Evolutionary conservation across 2,888 invertebrate genomes (phyloP).

Genomic region (Andrena praecox): DNA sequence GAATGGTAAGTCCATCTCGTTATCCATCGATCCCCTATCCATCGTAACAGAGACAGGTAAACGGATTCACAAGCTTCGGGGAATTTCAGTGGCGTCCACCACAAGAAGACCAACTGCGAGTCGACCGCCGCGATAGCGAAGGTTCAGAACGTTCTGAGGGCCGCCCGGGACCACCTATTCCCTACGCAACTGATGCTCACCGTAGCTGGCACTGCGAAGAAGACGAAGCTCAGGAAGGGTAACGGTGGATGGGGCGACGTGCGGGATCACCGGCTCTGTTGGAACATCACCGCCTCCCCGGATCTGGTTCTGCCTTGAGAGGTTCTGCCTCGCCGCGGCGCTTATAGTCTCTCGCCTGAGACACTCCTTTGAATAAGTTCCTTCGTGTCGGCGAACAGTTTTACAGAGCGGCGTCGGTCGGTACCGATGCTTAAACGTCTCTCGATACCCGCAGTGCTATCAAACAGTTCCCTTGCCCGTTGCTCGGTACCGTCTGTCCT

Average conservation of each 20-base stretch:
- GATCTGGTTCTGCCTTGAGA: conserved; percentile 77
- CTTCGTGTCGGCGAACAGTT: conserved; percentile 16
- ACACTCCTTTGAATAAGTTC: conserved; percentile 38
- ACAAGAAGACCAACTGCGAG: conserved; percentile 96
- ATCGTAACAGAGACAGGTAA: not conserved
- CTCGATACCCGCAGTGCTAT: not conserved
- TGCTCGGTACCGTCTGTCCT: not conserved
- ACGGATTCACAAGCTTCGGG: not conserved
- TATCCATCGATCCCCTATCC: not conserved
- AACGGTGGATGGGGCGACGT: conserved; percentile 99
- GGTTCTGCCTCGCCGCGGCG: not conserved
- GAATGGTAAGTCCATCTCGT: conserved; percentile 93
- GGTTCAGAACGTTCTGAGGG: conserved; percentile 92
- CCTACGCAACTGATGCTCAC: conserved; percentile 89
- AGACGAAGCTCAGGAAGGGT: conserved; percentile 92
- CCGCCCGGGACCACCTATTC: conserved; percentile 89
- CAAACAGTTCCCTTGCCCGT: conserved; percentile 5
- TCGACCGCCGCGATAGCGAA: conserved; percentile 94
- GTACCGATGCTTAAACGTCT: not conserved
- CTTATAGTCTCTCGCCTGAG: not conserved
- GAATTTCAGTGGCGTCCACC: conserved; percentile 94
- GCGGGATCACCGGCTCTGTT: conserved; percentile 89
- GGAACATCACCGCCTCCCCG: conserved; percentile 81
- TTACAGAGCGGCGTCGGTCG: not conserved
- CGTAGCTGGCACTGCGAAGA: conserved; percentile 89